Base-by-base conservation (phyloP, 2,113 vertebrate species). In the Ochotona princeps region DNA sequence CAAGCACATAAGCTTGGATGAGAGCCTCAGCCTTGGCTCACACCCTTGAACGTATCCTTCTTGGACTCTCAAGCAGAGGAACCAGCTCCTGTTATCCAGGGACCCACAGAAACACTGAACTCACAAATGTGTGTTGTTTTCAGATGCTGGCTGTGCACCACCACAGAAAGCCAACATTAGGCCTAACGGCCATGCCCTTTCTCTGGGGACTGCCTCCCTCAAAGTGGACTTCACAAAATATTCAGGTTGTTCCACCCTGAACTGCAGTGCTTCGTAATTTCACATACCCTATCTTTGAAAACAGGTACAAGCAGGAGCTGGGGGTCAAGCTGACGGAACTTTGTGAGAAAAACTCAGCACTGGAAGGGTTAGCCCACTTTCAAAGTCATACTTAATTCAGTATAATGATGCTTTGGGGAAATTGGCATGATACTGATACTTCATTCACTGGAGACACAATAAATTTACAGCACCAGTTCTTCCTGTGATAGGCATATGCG, bases 161-260 rank as follows among this genome's bases (percentile, higher is more conserved):
- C 28, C 2, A 0, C 0, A 12, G 65, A 35, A 89, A 63, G 23
- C 0, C 0, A 61, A 6, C 1, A 1, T 35, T 4, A 1, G 20
- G 9, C 25, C 35, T 23, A 23, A 79, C 1, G 30, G 3, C 23
- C 15, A 8, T 28, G 32, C 30, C 25, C n/a, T 4, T 1, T 1
- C 47, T 38, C 66, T 30, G 5, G 5, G 17, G 2, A n/a, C 44
- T 18, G 12, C 26, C 10, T 86, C 18, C 11, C 44, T 57, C 70
- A 3, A 13, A 20, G 44, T 26, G 25, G 47, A 67, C 12, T 76
- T n/a, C 32, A 0, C 76, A 5, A 5, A 20, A 38, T 1, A 2
- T 13, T 0, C 1, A 26, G 28, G 8, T 7, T 30, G 69, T 25
- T 11, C 51, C 21, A 21, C 1, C 8, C 20, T 4, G 15, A 84